These are phyloP conservation scores for Lichenostomus cassidix DNA, from an alignment of 2,113 vertebrate genomes.

Conservation along the genomic window DNA sequence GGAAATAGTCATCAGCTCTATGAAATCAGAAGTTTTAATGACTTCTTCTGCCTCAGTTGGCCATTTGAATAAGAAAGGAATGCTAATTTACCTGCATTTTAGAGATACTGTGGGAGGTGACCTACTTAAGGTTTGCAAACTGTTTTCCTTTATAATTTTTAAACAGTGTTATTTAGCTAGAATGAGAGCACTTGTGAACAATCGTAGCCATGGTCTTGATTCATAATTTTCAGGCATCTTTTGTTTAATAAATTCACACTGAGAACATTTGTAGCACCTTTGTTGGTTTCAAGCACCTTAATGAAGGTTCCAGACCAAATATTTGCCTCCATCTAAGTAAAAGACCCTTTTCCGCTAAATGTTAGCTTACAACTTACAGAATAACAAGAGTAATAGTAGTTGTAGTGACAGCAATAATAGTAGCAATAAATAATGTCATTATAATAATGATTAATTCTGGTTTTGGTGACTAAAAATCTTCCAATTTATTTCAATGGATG, in stretches of 20 bases:
- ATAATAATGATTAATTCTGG: background rate
- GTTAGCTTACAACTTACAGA: background rate
- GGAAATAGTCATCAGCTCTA: background rate
- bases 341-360: background rate
- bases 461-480: background rate
- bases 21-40: background rate
- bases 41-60: background rate
- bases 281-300: background rate
- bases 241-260: background rate
- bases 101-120: background rate
- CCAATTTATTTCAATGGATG: background rate
- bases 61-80: background rate
- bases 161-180: background rate
- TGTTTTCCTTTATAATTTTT: background rate
- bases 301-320: background rate
- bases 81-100: background rate
- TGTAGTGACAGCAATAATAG: background rate
- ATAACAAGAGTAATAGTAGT: background rate
- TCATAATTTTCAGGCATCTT: background rate
- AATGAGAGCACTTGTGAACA: background rate
- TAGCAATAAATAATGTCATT: background rate
- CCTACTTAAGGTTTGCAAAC: background rate
- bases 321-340: background rate
- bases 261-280: background rate
- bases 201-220: background rate